Base-by-base conservation (phyloP, 2,797 vertebrate genomes). In the Enteromius viviparus region DNA sequence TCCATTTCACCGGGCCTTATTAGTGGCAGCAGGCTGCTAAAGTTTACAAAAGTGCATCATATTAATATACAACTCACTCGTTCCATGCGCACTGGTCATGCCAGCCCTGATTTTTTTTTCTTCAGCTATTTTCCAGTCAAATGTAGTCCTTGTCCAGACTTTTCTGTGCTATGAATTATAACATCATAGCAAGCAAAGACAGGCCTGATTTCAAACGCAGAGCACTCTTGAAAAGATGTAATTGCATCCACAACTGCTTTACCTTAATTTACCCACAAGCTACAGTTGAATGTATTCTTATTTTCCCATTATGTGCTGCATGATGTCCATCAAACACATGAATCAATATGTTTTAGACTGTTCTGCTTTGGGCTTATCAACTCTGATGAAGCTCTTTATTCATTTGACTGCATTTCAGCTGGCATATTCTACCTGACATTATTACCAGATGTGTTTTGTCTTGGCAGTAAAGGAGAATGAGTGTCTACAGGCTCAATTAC, bases 31-130 rank as follows among this genome's bases (percentile, higher is more conserved):
- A 89, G 92, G 92, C 93, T 93, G 92, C 93, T 91, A 78, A 93
- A 94, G 91, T 94, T 94, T 94, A 91, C 90, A 88, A 91, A 92
- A 95, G 93, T 93, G 93, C 93, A 93, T 93, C 92, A 92, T 91
- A 92, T 94, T 95, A 95, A 95, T 94, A 94, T 94, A 93, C 88
- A 87, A 87, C 89, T 80, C 19, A 21, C 45, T 45, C 91, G 87
- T 88, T 91, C 90, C 90, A 91, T 89, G 84, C 87, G 79, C 78
- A 53, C 90, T 90, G 19, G 4, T 55, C 8, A 19, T 32, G 76
- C 40, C 42, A 49, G 65, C 87, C 88, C 86, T 69, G 90, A 87
- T 87, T 37, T n/a, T 29, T 32, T 42, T 66, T 42, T 17, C 23
- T 49, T 29, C 17, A 91, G 89, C 90, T 81, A 88, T 53, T 58